These are phyloP conservation scores for Euleptes europaea DNA, from an alignment of 2,113 vertebrate genomes.

Conservation along the genomic window DNA sequence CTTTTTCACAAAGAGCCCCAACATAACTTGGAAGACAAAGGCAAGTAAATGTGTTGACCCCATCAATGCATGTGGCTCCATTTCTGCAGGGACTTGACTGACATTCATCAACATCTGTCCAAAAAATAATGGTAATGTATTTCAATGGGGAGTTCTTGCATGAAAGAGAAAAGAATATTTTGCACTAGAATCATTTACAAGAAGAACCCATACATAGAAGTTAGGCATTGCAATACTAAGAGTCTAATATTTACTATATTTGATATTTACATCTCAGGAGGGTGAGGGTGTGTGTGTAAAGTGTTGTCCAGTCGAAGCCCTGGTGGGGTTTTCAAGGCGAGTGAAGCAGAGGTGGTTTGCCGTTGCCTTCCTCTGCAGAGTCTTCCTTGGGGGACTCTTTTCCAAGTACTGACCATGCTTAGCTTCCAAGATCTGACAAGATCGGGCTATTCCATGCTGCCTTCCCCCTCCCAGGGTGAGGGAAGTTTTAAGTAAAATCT, in stretches of 20 bases:
- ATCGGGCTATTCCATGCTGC: too few relatives aligned
- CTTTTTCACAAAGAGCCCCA: slow-evolving; percentile 90
- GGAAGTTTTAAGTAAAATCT: neutral
- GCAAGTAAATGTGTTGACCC: slow-evolving; percentile 86
- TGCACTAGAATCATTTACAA: neutral
- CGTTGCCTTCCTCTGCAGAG: too few relatives aligned
- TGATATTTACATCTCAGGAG: neutral
- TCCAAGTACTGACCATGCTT: too few relatives aligned
- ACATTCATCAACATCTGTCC: slow-evolving; percentile 92
- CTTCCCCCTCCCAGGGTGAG: neutral
- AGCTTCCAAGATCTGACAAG: too few relatives aligned
- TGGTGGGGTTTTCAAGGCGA: too few relatives aligned
- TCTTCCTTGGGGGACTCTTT: too few relatives aligned
- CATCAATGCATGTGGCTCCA: slow-evolving; percentile 91
- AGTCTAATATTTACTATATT: neutral
- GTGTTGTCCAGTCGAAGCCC: too few relatives aligned
- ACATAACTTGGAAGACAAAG: slow-evolving; percentile 92
- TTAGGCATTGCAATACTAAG: neutral
- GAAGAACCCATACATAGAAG: neutral
- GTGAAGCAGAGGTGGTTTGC: too few relatives aligned
- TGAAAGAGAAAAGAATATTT: neutral
- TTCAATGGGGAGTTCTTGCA: neutral
- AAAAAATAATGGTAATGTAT: slow-evolving; percentile 39
- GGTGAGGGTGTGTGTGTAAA: neutral
- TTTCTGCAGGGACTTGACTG: slow-evolving; percentile 93